Evolutionary conservation across 2,797 vertebrate genomes (phyloP).

Genomic region (Syncerus caffer): DNA sequence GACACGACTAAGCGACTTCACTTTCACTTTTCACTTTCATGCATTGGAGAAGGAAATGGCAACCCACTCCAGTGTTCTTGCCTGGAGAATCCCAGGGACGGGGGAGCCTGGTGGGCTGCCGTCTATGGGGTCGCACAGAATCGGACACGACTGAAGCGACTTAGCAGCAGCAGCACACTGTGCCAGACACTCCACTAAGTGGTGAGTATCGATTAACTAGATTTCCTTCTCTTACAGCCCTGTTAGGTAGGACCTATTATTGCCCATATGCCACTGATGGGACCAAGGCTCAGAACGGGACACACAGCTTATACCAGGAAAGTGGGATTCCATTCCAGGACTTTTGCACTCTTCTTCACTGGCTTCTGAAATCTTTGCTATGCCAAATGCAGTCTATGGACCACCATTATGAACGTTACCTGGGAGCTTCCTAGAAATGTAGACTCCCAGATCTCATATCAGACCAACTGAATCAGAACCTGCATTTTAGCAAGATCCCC

Average conservation of each 20-base stretch:
- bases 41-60: too few relatives aligned
- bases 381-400: not conserved
- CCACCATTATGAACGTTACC: not conserved
- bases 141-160: too few relatives aligned
- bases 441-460: not conserved
- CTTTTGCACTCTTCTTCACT: not conserved
- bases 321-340: not conserved
- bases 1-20: too few relatives aligned
- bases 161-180: too few relatives aligned
- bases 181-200: not conserved
- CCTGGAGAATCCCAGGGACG: too few relatives aligned
- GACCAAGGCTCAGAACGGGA: not conserved
- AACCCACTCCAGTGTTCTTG: too few relatives aligned
- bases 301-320: not conserved
- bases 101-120: too few relatives aligned
- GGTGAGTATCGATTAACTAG: not conserved
- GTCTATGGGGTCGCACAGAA: too few relatives aligned
- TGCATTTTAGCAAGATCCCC: not conserved
- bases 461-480: not conserved
- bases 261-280: not conserved
- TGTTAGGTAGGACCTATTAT: not conserved
- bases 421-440: not conserved
- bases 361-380: not conserved
- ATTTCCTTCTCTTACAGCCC: not conserved
- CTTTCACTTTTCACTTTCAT: too few relatives aligned